Conservation (phyloP, 1,140 invertebrate genomes). For the Musca vetustissima region DNA sequence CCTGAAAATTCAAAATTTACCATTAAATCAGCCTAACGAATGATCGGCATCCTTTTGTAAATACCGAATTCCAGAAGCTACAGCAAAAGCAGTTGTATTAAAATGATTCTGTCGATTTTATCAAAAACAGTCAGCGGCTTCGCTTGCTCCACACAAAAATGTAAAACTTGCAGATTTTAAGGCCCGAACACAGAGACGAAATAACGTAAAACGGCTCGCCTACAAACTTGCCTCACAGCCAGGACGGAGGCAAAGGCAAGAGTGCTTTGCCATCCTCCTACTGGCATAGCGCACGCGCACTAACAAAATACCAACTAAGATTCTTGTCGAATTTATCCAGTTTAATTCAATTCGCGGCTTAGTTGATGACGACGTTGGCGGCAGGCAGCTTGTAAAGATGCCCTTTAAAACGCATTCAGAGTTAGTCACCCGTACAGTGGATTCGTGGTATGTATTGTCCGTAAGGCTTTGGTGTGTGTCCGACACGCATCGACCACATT, state of each 20-base stretch:
- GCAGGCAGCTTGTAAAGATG: background rate
- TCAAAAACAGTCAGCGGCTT: background rate
- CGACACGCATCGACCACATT: constrained; percentile 12
- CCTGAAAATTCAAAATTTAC: constrained; percentile 2
- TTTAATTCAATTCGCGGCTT: constrained; percentile 1
- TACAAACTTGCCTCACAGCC: background rate
- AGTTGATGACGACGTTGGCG: background rate
- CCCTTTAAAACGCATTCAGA: constrained; percentile 1
- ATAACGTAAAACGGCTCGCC: background rate
- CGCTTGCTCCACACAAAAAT: background rate
- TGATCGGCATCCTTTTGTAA: constrained; percentile 12
- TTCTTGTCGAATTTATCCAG: constrained; percentile 15
- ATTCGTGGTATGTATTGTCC: background rate
- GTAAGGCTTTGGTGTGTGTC: constrained; percentile 16
- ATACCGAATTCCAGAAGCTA: constrained; percentile 16
- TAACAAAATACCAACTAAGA: background rate
- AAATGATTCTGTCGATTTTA: constrained; percentile 11
- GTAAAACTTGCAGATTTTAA: background rate
- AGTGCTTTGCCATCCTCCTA: background rate
- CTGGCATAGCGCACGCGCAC: background rate
- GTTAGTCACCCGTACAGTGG: background rate
- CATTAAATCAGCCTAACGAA: background rate
- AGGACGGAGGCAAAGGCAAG: background rate
- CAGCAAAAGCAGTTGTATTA: constrained; percentile 7
- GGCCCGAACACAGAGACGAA: background rate